Evolutionary conservation across 2,113 vertebrate species (phyloP).

Genomic region (Poicephalus gulielmi): DNA sequence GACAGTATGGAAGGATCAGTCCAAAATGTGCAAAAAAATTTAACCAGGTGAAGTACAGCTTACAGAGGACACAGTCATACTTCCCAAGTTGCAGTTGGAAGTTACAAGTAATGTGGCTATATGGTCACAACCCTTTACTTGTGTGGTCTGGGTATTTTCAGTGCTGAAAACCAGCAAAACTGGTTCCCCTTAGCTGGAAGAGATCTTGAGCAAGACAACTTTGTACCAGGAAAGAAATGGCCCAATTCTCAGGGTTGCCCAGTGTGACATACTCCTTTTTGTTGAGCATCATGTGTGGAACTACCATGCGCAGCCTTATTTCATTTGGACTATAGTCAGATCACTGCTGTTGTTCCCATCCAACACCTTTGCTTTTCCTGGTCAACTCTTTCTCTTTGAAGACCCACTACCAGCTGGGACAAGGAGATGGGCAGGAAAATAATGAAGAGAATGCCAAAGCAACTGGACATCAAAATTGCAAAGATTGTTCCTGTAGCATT

Average conservation of each 20-base stretch:
- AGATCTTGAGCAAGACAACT: background rate
- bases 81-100: background rate
- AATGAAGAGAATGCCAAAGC: background rate
- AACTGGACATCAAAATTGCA: background rate
- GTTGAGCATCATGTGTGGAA: background rate
- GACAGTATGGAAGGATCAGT: background rate
- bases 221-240: background rate
- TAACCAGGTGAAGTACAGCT: background rate
- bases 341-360: background rate
- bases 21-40: background rate
- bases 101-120: background rate
- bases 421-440: background rate
- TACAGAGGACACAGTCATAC: background rate
- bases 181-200: background rate
- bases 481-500: background rate
- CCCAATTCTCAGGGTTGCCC: background rate
- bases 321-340: background rate
- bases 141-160: background rate
- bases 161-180: background rate
- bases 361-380: background rate
- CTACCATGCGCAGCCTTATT: background rate
- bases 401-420: background rate
- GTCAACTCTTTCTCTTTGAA: background rate
- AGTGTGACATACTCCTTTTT: background rate
- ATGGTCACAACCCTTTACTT: background rate